Evolutionary conservation across 2,113 vertebrate genomes (phyloP).

Genomic region (Ictalurus furcatus): DNA sequence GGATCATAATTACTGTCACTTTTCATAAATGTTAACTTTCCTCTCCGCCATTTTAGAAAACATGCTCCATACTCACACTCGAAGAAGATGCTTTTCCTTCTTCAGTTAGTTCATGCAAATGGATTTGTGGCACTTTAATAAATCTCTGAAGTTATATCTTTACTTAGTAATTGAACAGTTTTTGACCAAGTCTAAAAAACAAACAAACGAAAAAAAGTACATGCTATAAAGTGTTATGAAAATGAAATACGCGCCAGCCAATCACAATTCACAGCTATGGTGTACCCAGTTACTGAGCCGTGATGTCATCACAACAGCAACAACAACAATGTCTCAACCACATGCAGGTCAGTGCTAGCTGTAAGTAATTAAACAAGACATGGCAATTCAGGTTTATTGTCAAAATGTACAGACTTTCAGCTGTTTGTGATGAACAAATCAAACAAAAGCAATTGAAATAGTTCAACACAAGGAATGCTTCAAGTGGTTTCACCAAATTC

Average conservation of each 20-base stretch:
- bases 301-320: not conserved
- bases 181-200: not conserved
- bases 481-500: too few relatives aligned
- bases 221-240: not conserved
- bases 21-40: constrained; percentile 66
- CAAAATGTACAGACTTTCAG: not conserved
- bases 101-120: not conserved
- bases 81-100: not conserved
- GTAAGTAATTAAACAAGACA: not conserved
- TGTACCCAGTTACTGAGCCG: not conserved
- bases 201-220: not conserved
- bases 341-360: not conserved
- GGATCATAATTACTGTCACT: constrained; percentile 75
- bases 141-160: not conserved
- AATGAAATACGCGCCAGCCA: not conserved
- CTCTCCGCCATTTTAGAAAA: constrained; percentile 47
- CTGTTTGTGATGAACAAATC: not conserved
- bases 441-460: too few relatives aligned
- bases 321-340: not conserved
- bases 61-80: constrained; percentile 67
- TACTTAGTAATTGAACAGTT: not conserved
- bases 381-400: not conserved
- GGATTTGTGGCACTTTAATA: not conserved
- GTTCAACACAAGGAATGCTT: too few relatives aligned
- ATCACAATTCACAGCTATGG: not conserved